Evolutionary conservation across 2,888 invertebrate species (phyloP), one percentile per base, ranked within the genome.

Genomic region (Chalcosyrphus nemorum): DNA sequence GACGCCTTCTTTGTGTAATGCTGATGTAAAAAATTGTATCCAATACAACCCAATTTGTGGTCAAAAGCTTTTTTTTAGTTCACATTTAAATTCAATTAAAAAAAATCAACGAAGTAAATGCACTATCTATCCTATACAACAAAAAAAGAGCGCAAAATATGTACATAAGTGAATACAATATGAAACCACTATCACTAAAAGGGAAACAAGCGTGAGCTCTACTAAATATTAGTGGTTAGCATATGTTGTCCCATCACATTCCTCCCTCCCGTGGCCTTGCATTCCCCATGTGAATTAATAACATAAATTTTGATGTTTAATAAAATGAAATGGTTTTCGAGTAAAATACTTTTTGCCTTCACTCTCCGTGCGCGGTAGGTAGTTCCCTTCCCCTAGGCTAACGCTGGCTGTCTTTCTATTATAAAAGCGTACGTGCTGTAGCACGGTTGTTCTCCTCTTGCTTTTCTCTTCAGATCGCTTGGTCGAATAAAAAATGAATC

Each of bases 281-380:
- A 71, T 50, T 65, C 45, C 50, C 50, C 54, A 59, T 61, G 68
- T 47, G 57, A 78, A 82, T 82, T 82, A 82, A 78, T 61, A 82
- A 68, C 72, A 82, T 82, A 78, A 72, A 82, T 78, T 82, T 82
- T 78, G 82, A 82, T 82, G 82, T 82, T 78, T 82, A 77, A 82
- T 82, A 82, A 82, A 82, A 78, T 68, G 41, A 59, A 82, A 82
- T 82, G 78, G 71, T 66, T 63, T 82, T 82, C 78, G 77, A 78
- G 78, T 63, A 78, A 72, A 78, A 72, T 72, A 68, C 68, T 61
- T 50, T 81, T 54, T 52, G 57, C 52, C 21, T 19, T 11, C 27
- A 7, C 38, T 35, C 29, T 11, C 27, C 50, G 29, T 38, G 27
- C 47, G 32, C 13, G 1, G 21, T 19, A n/a, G 2, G 4, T 19